A percentile compares a stretch with the other conserved stretches of the same genome.
Conservation (phyloP, 2,113 vertebrate genomes). For the Muntiacus reevesi region DNA sequence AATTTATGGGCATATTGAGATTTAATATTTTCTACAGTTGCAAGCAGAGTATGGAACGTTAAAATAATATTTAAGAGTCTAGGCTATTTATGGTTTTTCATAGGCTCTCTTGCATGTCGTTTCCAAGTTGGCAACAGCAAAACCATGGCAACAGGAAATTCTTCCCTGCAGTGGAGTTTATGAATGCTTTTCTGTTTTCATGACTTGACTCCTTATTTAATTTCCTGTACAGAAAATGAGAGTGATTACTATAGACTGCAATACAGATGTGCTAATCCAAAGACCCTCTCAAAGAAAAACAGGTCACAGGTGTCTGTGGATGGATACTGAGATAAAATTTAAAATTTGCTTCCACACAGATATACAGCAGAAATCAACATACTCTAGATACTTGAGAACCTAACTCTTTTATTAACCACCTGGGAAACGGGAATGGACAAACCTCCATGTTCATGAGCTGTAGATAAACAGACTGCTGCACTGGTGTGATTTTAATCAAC, state of each 20-base stretch:
- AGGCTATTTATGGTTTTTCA: conserved; percentile 72
- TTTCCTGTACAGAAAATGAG: conserved; percentile 68
- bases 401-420: not conserved
- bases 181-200: conserved; percentile 76
- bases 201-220: conserved; percentile 74
- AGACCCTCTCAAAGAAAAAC: conserved; percentile 51
- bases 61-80: conserved; percentile 57
- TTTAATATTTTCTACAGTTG: conserved; percentile 37
- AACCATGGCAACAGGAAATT: conserved; percentile 72
- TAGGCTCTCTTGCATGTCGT: conserved; percentile 51
- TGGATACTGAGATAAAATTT: conserved; percentile 22
- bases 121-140: conserved; percentile 70
- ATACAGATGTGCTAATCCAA: conserved; percentile 57
- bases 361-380: not conserved
- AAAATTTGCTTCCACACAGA: not conserved
- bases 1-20: not conserved
- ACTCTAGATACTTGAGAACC: not conserved
- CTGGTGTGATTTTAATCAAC: not conserved
- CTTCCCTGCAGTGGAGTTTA: conserved; percentile 70
- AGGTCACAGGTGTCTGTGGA: conserved; percentile 31
- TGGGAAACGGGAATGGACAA: not conserved
- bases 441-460: not conserved
- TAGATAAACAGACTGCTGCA: not conserved
- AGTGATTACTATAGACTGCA: conserved; percentile 60
- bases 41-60: conserved; percentile 18